Evolutionary conservation across 2,797 vertebrate species (phyloP).

Genomic region (Molothrus ater): DNA sequence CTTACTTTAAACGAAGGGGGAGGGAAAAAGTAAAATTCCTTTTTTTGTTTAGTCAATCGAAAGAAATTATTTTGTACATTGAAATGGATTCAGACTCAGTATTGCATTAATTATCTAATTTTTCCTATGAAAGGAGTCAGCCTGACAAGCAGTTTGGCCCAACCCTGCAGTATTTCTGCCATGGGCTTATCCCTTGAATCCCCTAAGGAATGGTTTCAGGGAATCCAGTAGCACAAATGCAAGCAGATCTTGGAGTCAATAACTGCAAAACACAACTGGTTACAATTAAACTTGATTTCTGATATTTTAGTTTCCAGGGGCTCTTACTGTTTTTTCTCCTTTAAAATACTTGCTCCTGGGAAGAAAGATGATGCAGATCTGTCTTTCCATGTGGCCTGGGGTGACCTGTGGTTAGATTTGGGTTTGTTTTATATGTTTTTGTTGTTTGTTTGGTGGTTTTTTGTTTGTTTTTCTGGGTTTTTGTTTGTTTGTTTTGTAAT

Average conservation of each 20-base stretch:
- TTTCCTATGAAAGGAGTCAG: background rate
- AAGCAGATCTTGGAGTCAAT: background rate
- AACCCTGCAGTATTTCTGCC: background rate
- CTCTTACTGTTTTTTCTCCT: background rate
- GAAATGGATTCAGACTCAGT: background rate
- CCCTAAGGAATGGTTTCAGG: background rate
- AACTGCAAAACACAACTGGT: background rate
- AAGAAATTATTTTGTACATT: background rate
- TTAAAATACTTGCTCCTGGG: background rate
- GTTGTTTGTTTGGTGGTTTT: background rate
- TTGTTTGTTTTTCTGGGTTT: background rate
- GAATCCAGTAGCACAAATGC: background rate
- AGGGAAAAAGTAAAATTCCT: accelerated
- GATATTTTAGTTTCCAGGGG: background rate
- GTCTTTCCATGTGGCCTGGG: background rate
- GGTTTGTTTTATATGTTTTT: background rate
- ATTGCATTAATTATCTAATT: background rate
- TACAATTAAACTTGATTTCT: background rate
- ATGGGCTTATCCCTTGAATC: background rate
- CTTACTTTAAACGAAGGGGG: background rate
- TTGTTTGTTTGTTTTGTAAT: background rate
- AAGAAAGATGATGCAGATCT: background rate
- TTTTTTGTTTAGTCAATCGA: background rate
- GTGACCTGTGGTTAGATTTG: background rate
- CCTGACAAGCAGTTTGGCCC: background rate